A percentile compares a stretch with the other conserved stretches of the same genome.
phyloP scores from a whole-genome alignment of 1,140 invertebrate species.

The Neodiprion virginianus region DNA sequence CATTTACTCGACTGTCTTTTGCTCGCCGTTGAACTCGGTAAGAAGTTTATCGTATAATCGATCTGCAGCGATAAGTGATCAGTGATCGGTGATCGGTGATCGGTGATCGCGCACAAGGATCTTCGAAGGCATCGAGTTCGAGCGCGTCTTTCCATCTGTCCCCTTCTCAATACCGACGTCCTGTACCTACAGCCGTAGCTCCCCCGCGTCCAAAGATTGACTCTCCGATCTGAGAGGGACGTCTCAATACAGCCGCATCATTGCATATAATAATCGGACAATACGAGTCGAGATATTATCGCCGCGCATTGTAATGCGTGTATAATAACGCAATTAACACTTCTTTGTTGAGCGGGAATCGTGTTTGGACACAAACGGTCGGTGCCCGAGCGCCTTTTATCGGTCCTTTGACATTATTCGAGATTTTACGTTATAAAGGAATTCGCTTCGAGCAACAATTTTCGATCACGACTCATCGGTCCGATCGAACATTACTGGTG shows the following conservation, averaged over 20 bases:
- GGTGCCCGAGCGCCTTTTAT: background rate
- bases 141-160: background rate
- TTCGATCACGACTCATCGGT: too few species aligned
- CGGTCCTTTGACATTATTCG: too few species aligned
- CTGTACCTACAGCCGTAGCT: background rate
- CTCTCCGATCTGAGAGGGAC: conserved; percentile 34
- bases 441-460: too few species aligned
- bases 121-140: background rate
- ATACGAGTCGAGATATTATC: conserved; percentile 44
- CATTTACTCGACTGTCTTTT: background rate
- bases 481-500: too few species aligned
- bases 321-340: conserved; percentile 52
- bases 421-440: too few species aligned
- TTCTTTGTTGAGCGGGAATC: conserved; percentile 43
- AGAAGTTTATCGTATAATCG: background rate
- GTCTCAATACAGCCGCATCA: conserved; percentile 48
- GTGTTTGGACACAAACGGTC: conserved; percentile 42
- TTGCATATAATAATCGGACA: conserved; percentile 52
- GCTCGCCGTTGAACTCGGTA: background rate
- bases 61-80: background rate
- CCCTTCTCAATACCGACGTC: background rate
- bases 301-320: conserved; percentile 34
- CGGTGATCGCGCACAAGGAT: background rate
- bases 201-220: conserved; percentile 15
- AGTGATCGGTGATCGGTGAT: background rate